Base-by-base conservation (phyloP, 1,140 invertebrate genomes). In the Belonocnema kinseyi region DNA sequence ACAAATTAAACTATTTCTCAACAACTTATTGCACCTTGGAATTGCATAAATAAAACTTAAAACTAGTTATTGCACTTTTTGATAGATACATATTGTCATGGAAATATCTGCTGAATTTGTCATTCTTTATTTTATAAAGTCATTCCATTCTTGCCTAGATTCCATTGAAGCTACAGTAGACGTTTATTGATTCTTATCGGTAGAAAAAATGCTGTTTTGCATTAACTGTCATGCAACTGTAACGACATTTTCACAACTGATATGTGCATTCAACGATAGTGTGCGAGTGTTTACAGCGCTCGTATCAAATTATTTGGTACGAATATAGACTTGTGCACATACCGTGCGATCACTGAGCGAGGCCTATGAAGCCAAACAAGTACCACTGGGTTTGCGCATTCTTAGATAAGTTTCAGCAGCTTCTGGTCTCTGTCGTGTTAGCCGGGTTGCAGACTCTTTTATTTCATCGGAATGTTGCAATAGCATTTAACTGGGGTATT, bases 161-260 rank as follows among this genome's bases (percentile, higher is more conserved):
- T 46, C 40, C 40, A 46, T 46, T 46, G 40, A 46, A 46, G 40
- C 40, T 46, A 11, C 10, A 11, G 40, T 8, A 46, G 40, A 46
- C 8, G 40, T 8, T 46, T 46, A 46, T 46, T 46, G 40, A 46
- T 11, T 46, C 40, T 46, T 46, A 46, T 46, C 40, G 40, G 40
- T 10, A 46, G 40, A 46, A 46, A 46, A 46, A 46, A 56, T 56
- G 21, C 54, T 40, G 16, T 66, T 66, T 66, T 40, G 61, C 26
- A 66, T 66, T 16, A 66, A 66, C 13, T 66, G 61, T 66, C 33
- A 66, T 66, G 61, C 61, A 66, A 66, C 61, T 66, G 61, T 66
- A 66, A 66, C 33, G 61, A 46, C 61, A 66, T n/a, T 66, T 66
- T 40, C 33, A 66, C 61, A 66, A 40, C 26, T 46, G 14, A 66